Base-by-base conservation (phyloP, 2,888 invertebrate genomes). In the Oscheius onirici region DNA sequence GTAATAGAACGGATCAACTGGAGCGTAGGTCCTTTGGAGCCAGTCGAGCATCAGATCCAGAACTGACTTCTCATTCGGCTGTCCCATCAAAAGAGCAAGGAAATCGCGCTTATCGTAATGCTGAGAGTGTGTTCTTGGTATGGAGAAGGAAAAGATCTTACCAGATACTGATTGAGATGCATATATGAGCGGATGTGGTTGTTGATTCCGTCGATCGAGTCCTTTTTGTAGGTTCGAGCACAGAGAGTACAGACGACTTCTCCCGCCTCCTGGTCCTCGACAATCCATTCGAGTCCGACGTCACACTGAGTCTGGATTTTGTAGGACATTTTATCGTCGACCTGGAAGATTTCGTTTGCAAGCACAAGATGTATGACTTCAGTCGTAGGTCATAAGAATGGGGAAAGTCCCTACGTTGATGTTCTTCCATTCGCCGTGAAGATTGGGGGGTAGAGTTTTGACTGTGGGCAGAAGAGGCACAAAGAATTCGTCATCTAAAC, bases 221-320 rank as follows among this genome's bases (percentile, higher is more conserved):
- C 68, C 28, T 57, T 68, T 17, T 68, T 68, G 52, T 65, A 79
- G 20, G 72, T 66, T 10, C 73, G 70, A 41, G 75, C 71, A 24
- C 81, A 81, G 22, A 76, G 72, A 22, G 60, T 70, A 43, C 81
- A 81, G 5, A 71, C 55, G 11, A 76, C 66, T 71, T 77, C 74
- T 8, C 73, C 67, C 0, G 55, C 63, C 22, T 75, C 71, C 34
- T 71, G 72, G 40, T 81, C 76, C 22, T 79, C 77, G 6, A 81
- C 75, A 43, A 81, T 70, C 52, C 46, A 81, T 52, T 81, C 79
- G 43, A 81, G 63, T 0, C 81, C 81, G 26, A 81, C 76, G 70
- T 78, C 77, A 43, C 76, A 76, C 66, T 78, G 77, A 11, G 73
- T 75, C 72, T 80, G 80, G 11, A 72, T 55, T 0, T 52, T 60